phyloP scores from a whole-genome alignment of 2,888 invertebrate species.

The Coleophora flavipennella region DNA sequence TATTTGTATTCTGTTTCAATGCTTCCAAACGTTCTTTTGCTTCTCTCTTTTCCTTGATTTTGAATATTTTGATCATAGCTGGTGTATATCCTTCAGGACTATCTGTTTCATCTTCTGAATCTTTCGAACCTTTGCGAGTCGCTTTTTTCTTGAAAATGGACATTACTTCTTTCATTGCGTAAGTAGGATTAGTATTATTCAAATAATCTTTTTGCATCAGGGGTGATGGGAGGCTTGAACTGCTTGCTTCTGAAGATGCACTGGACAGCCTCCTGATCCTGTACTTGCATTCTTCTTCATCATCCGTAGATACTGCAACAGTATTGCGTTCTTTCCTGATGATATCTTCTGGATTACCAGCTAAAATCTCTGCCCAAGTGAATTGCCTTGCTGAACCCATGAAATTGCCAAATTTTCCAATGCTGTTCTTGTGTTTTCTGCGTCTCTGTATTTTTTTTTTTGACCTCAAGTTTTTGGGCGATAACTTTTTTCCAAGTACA shows the following conservation, averaged over 20 bases:
- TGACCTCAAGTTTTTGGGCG: slow-evolving; percentile 77
- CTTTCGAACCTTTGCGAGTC: slow-evolving; percentile 38
- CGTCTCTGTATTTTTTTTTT: slow-evolving; percentile 63
- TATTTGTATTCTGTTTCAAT: slow-evolving; percentile 26
- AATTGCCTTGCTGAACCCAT: slow-evolving; percentile 71
- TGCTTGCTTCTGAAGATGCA: slow-evolving; percentile 47
- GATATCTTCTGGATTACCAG: slow-evolving; percentile 76
- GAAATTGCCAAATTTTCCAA: slow-evolving; percentile 66
- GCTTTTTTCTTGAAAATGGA: slow-evolving; percentile 73
- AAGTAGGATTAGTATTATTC: slow-evolving; percentile 74
- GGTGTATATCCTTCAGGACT: slow-evolving; percentile 63
- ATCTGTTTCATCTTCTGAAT: slow-evolving; percentile 29
- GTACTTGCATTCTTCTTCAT: slow-evolving; percentile 52
- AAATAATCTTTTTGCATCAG: slow-evolving; percentile 61
- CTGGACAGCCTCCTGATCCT: slow-evolving; percentile 58
- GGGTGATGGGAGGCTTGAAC: slow-evolving; percentile 44
- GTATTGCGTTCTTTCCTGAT: slow-evolving; percentile 64
- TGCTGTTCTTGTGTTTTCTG: slow-evolving; percentile 56
- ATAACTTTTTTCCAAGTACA: slow-evolving; percentile 63
- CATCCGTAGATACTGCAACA: slow-evolving; percentile 28
- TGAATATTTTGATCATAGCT: slow-evolving; percentile 69
- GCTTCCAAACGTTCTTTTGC: slow-evolving; percentile 46
- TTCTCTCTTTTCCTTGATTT: slow-evolving; percentile 58
- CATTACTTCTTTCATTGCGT: slow-evolving; percentile 80
- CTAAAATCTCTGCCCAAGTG: slow-evolving; percentile 78